Conservation (phyloP, 2,797 vertebrate species). For the Bothrops alternatus region DNA sequence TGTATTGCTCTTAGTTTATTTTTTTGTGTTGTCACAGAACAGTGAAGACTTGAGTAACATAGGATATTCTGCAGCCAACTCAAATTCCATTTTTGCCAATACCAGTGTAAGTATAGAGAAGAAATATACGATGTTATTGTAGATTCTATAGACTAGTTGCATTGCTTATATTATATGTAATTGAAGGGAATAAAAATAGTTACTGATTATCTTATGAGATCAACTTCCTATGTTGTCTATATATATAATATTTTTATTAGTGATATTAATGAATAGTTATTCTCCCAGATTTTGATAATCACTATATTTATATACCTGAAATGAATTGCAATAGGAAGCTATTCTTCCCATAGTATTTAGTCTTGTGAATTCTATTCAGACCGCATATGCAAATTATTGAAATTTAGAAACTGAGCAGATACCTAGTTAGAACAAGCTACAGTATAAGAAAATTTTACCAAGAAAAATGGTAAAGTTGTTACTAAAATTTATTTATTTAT, state of each 20-base stretch:
- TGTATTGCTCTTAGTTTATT: slow-evolving; percentile 42
- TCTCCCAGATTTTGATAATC: not conserved
- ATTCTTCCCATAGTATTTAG: not conserved
- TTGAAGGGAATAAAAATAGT: not conserved
- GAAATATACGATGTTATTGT: slow-evolving; percentile 1
- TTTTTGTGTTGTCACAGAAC: slow-evolving; percentile 75
- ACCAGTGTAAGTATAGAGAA: slow-evolving; percentile 80
- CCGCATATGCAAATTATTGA: not conserved
- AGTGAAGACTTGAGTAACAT: slow-evolving; percentile 90
- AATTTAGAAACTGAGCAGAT: not conserved
- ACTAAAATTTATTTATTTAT: not conserved
- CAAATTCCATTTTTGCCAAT: slow-evolving; percentile 87
- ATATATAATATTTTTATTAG: not conserved
- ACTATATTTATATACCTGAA: not conserved
- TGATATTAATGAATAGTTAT: not conserved
- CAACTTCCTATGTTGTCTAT: not conserved
- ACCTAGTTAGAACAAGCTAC: not conserved
- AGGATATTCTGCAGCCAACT: slow-evolving; percentile 89
- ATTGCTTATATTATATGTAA: slow-evolving; percentile 17
- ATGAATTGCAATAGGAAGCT: not conserved
- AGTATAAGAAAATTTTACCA: not conserved
- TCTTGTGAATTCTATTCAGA: not conserved
- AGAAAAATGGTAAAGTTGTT: not conserved
- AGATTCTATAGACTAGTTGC: not conserved
- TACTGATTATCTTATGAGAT: slow-evolving; percentile 12